A percentile compares a stretch with the other conserved stretches of the same genome.
Evolutionary conservation across 1,140 invertebrate species (phyloP).

Genomic region (Atopsyche davidsoni): DNA sequence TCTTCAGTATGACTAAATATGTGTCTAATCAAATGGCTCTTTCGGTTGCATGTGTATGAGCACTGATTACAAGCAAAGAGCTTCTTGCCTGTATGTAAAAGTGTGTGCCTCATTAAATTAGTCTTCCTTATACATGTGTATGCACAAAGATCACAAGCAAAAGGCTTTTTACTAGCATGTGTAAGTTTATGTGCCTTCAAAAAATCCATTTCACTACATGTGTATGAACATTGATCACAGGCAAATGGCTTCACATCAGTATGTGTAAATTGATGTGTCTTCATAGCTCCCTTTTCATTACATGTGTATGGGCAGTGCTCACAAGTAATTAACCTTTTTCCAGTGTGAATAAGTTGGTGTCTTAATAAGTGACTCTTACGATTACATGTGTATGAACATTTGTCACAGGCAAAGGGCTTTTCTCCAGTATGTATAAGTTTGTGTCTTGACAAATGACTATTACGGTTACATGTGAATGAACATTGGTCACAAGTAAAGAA

Average conservation of each 20-base stretch:
- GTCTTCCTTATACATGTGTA: not conserved
- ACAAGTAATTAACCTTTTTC: not conserved
- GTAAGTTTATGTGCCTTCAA: not conserved
- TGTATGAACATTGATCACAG: not conserved
- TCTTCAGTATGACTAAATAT: not conserved
- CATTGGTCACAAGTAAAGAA: not conserved
- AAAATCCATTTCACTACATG: not conserved
- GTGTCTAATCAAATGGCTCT: not conserved
- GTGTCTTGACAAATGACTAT: not conserved
- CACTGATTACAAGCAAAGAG: not conserved
- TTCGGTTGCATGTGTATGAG: not conserved
- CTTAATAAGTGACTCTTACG: not conserved
- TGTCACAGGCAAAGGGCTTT: not conserved
- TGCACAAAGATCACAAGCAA: not conserved
- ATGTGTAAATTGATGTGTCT: constrained; percentile 21
- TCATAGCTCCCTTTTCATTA: constrained; percentile 19
- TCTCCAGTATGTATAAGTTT: not conserved
- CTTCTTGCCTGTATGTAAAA: not conserved
- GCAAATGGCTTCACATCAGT: constrained; percentile 19
- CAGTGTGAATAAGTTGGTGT: not conserved
- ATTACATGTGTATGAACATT: not conserved
- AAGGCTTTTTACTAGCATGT: not conserved
- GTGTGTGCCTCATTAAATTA: not conserved
- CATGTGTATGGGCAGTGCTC: constrained; percentile 5
- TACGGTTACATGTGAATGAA: too few species aligned